These are phyloP conservation scores for Lottia scabra DNA, from an alignment of 2,888 invertebrate genomes.

Conservation along the genomic window DNA sequence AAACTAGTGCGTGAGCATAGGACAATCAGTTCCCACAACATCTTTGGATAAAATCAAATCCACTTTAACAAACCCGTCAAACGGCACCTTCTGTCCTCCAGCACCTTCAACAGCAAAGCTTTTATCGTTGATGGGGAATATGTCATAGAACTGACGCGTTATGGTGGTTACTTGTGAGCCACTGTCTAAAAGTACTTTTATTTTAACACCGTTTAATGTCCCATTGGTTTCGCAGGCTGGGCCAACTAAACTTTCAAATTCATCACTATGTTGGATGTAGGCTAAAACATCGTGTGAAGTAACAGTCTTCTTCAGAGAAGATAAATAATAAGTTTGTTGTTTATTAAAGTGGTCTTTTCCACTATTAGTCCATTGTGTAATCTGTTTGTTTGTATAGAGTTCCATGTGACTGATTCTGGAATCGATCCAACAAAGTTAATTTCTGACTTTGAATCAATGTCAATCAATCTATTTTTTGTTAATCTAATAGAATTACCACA, in stretches of 20 bases:
- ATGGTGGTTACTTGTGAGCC: constrained; percentile 14
- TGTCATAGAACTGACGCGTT: neutral
- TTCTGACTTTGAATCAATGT: neutral
- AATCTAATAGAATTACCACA: neutral
- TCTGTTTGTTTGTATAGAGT: neutral
- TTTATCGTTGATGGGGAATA: neutral
- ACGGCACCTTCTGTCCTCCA: neutral
- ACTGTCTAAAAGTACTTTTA: constrained; percentile 1
- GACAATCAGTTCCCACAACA: neutral
- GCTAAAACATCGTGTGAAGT: neutral
- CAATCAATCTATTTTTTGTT: neutral
- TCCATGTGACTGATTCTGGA: too few species aligned
- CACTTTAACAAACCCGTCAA: neutral
- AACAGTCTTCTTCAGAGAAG: neutral
- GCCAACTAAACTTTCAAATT: neutral
- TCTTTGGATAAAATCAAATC: neutral
- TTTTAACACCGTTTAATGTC: neutral
- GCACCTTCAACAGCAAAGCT: neutral
- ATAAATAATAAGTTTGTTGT: neutral
- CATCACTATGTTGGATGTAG: neutral
- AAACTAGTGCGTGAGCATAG: neutral
- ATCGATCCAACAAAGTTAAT: neutral
- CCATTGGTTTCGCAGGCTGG: neutral
- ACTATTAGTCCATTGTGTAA: neutral
- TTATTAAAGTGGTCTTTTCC: neutral